Base-by-base conservation (phyloP, 2,113 vertebrate species). In the Pyrgilauda ruficollis region DNA sequence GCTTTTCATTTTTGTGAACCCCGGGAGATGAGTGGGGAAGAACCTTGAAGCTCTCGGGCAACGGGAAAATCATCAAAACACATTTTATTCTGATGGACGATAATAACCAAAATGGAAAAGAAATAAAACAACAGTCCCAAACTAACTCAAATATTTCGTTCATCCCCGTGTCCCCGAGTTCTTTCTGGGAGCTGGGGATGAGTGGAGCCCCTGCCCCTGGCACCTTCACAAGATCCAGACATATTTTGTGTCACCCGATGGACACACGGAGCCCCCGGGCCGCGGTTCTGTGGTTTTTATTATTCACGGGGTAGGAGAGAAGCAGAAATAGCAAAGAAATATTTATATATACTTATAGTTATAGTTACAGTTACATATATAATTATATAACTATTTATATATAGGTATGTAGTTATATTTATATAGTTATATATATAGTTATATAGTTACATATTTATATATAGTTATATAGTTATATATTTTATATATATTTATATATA, bases 111-210 rank as follows among this genome's bases (percentile, higher is more conserved):
- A 62, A 26, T 1, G 6, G 5, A 18, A 53, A 30, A 22, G 2
- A 15, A 43, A 63, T 13, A 11, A 64, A 2, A 17, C 13, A 46
- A 13, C 12, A 9, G 3, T 9, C 19, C 20, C 7, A 87, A 87
- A 20, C 19, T 22, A 19, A 20, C 4, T 3, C 10, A 9, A 62
- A 55, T 31, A 55, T 18, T 59, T 77, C 35, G 24, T 37, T 73
- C 4, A 2, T 19, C 13, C 27, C 20, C 7, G 1, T 31, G 22
- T n/a, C 11, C 7, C 10, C 11, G 10, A 15, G 15, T 1, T 23
- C 44, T 41, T 66, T 3, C 22, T 13, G 30, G n/a, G 24, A 41
- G 8, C 30, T 30, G 76, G 7, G 13, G 37, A 9, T 2, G 27
- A 30, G 19, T 7, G 39, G 4, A 53, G 6, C 8, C 1, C 41